Conservation (phyloP, 2,797 vertebrate genomes). For the Pseudomugil gertrudae region DNA sequence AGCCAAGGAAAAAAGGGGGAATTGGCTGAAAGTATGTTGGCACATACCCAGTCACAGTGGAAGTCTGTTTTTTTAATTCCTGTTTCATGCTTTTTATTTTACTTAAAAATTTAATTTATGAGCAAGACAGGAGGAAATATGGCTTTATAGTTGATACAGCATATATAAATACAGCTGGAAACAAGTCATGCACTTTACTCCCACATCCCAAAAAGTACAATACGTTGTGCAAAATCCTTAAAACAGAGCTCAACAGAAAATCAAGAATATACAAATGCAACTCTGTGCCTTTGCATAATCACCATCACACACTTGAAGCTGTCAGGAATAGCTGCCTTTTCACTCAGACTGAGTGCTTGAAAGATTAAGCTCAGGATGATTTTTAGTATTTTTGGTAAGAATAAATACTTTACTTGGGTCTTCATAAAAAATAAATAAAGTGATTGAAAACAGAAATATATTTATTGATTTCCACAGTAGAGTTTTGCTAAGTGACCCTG, state of each 20-base stretch:
- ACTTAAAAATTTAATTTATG: constrained; percentile 83
- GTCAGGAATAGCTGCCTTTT: constrained; percentile 63
- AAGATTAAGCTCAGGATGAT: constrained; percentile 76
- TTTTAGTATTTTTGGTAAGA: constrained; percentile 69
- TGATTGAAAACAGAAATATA: constrained; percentile 59
- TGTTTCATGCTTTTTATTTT: constrained; percentile 80
- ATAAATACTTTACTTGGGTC: constrained; percentile 68
- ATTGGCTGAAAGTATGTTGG: constrained; percentile 74
- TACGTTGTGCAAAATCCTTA: constrained; percentile 55
- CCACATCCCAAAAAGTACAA: constrained; percentile 40
- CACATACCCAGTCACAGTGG: constrained; percentile 67
- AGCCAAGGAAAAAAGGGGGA: constrained; percentile 43
- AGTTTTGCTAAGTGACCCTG: constrained; percentile 67
- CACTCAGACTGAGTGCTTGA: constrained; percentile 55
- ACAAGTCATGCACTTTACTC: constrained; percentile 48
- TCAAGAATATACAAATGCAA: constrained; percentile 42
- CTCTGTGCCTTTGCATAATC: constrained; percentile 28
- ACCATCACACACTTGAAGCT: constrained; percentile 31
- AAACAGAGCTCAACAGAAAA: constrained; percentile 49
- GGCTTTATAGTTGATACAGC: constrained; percentile 65
- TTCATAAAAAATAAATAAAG: constrained; percentile 43
- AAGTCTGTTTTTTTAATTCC: constrained; percentile 73
- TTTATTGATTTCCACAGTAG: constrained; percentile 77
- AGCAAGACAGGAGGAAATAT: constrained; percentile 72
- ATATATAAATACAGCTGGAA: constrained; percentile 60